Evolutionary conservation across 1,140 invertebrate genomes (phyloP), one percentile per base, ranked within the genome.

Genomic region (Diorhabda elongata): DNA sequence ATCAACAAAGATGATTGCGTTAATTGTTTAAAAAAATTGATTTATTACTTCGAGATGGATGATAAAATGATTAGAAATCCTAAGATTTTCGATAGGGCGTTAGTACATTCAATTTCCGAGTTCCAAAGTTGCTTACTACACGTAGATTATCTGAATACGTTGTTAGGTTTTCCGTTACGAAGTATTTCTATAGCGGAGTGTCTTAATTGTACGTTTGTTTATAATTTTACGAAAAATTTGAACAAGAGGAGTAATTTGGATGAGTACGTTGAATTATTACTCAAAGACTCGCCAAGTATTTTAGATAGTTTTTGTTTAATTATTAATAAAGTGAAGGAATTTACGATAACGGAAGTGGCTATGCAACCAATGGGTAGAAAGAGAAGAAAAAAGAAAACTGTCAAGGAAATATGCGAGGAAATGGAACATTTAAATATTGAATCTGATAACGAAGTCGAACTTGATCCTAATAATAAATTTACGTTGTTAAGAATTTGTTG

Each of bases 131-230:
- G 88, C 73, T 78, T 91, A 11, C 84, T 82, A 57, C 84, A 89
- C 61, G 76, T 86, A 2, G 86, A 86, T 69, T 81, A 86, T 67
- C 81, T 93, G 11, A 92, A 92, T 82, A 80, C 79, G 2, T 74
- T 92, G 41, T 81, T 91, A 9, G 77, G 82, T 42, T 81, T 79
- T 69, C 88, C 87, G 0, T 87, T 86, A 72, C 71, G 81, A 67
- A 77, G 79, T 73, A 83, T 84, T 57, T 79, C 80, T 52, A 82
- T 89, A 75, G 84, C 82, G 58, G 84, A 86, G 72, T 82, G 87
- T 60, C 90, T 84, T 71, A 89, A 91, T 81, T 90, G 91, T 1
- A 89, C 89, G 3, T 87, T 92, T 77, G 72, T 91, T 3, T 93
- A 92, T 74, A 92, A 92, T 84, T 80, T 91, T 47, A 72, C 69